Evolutionary conservation across 1,140 invertebrate species (phyloP).

Genomic region (Himalopsyche phryganea): DNA sequence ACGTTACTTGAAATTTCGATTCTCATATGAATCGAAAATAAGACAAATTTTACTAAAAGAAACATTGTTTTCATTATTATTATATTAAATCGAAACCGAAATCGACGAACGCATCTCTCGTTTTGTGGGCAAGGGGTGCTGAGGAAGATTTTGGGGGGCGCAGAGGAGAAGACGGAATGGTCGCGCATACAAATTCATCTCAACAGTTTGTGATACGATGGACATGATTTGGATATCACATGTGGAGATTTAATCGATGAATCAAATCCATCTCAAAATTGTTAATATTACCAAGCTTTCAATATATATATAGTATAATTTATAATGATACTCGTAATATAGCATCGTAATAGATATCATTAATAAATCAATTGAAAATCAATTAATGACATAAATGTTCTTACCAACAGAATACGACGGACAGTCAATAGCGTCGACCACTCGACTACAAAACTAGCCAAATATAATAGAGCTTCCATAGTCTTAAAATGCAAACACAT

Average conservation of each 20-base stretch:
- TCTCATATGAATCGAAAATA: constrained; percentile 27
- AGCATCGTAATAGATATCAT: no score
- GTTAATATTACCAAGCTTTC: no score
- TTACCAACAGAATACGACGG: no score
- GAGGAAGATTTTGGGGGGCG: background rate
- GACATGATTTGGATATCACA: constrained; percentile 6
- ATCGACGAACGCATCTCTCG: constrained; percentile 24
- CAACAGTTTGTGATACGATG: constrained; percentile 22
- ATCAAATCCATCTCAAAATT: no score
- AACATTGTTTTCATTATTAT: constrained; percentile 35
- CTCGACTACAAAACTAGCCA: no score
- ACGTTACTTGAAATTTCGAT: constrained; percentile 6
- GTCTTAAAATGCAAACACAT: no score
- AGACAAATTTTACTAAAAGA: constrained; percentile 28
- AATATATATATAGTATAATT: no score
- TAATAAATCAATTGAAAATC: no score
- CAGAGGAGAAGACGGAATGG: constrained; percentile 11
- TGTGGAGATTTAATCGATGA: background rate
- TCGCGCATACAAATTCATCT: constrained; percentile 33
- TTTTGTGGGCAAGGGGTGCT: background rate
- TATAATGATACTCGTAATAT: no score
- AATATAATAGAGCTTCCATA: no score
- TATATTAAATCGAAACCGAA: constrained; percentile 35
- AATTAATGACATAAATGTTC: no score
- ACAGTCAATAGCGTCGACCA: no score